Evolutionary conservation across 2,113 vertebrate species (phyloP).

Genomic region (zebrafish (Danio rerio)): GRCz12tu NC_133183.1:26731001-26731500

Average conservation of each 20-base stretch:
- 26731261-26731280: neutral
- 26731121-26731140: no score
- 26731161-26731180: no score
- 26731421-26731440: constrained; percentile 9
- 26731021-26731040: neutral
- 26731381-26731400: neutral
- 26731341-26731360: neutral
- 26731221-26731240: neutral
- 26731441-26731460: neutral
- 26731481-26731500: neutral
- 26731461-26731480: neutral
- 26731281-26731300: neutral
- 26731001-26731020: neutral
- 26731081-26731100: no score
- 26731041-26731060: no score
- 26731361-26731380: constrained; percentile 27
- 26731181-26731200: no score
- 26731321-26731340: no score
- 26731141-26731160: no score
- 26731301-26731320: no score
- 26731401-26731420: neutral
- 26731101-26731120: no score
- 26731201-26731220: no score
- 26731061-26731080: no score
- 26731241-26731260: neutral